These are phyloP conservation scores for Clepsis dumicolana DNA, from an alignment of 2,888 invertebrate genomes.

Conservation along the genomic window DNA sequence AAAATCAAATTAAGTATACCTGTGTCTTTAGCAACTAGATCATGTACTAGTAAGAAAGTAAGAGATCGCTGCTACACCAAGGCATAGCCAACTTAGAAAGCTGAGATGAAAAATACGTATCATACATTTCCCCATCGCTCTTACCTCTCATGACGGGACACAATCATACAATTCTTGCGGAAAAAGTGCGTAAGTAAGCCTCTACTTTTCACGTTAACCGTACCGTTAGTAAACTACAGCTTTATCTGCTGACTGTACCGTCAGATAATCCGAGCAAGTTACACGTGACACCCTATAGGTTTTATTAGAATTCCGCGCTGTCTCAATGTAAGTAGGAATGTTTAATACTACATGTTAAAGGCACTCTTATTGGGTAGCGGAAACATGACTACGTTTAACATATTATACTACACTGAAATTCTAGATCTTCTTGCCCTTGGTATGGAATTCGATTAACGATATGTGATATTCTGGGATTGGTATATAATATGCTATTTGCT, in stretches of 20 bases:
- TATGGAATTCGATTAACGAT: slow-evolving; percentile 90
- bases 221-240: background rate
- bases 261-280: background rate
- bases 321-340: slow-evolving; percentile 15
- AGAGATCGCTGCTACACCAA: too few relatives aligned
- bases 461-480: too few relatives aligned
- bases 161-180: too few relatives aligned
- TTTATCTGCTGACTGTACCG: background rate
- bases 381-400: background rate
- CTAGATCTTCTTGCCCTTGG: background rate
- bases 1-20: too few relatives aligned
- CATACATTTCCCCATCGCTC: too few relatives aligned
- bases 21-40: too few relatives aligned
- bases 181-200: too few relatives aligned
- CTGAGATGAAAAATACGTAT: too few relatives aligned
- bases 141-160: too few relatives aligned
- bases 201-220: background rate
- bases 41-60: too few relatives aligned
- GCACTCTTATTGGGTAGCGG: background rate
- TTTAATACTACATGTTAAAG: slow-evolving; percentile 9
- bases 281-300: slow-evolving; percentile 2
- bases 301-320: slow-evolving; percentile 33
- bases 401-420: background rate
- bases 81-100: too few relatives aligned
- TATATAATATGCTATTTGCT: too few relatives aligned